These are phyloP conservation scores for Mirounga angustirostris DNA, from an alignment of 2,113 vertebrate genomes.

Conservation along the genomic window DNA sequence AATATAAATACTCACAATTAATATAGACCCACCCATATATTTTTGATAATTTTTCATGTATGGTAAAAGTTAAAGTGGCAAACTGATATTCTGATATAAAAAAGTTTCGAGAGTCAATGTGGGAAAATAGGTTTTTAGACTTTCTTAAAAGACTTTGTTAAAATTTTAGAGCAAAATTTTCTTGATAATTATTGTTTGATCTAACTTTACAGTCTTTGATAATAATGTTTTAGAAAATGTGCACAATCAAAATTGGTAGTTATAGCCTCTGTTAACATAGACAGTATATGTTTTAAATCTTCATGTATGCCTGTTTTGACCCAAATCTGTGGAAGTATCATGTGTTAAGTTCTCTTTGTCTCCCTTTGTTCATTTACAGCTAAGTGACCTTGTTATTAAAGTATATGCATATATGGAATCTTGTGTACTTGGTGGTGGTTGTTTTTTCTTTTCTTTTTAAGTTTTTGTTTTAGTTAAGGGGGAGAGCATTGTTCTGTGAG, in stretches of 20 bases:
- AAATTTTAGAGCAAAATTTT: constrained; percentile 80
- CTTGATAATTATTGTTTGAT: constrained; percentile 79
- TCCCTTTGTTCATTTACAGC: constrained; percentile 85
- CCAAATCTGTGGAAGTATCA: constrained; percentile 81
- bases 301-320: constrained; percentile 78
- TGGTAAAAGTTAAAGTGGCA: constrained; percentile 82
- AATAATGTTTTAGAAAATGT: constrained; percentile 81
- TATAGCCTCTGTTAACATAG: constrained; percentile 67
- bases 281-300: constrained; percentile 76
- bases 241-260: constrained; percentile 77
- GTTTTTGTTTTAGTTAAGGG: not conserved
- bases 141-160: constrained; percentile 86
- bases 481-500: not conserved
- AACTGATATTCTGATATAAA: constrained; percentile 79
- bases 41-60: constrained; percentile 92
- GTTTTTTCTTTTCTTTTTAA: not conserved
- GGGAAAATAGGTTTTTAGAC: constrained; percentile 84
- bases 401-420: constrained; percentile 77
- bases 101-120: constrained; percentile 76
- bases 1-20: constrained; percentile 89
- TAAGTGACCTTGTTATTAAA: constrained; percentile 88
- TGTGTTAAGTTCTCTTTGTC: constrained; percentile 82
- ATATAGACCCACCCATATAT: constrained; percentile 91
- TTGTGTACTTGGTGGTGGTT: constrained; percentile 43
- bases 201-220: constrained; percentile 82